Conservation (phyloP, 2,113 vertebrate genomes). For the human (Homo sapiens) region DNA sequence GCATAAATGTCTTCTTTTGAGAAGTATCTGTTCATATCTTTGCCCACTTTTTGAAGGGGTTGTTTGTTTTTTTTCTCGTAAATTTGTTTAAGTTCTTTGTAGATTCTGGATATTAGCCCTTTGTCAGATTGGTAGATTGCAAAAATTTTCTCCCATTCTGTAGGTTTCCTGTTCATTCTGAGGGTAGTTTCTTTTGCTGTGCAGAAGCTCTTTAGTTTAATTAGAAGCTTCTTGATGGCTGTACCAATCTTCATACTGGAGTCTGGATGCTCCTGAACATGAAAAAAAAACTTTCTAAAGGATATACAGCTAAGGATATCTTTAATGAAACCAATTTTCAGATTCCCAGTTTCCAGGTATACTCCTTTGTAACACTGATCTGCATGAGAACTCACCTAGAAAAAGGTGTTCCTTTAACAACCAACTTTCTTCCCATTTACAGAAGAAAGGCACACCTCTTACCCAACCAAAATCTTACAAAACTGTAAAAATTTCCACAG, state of each 20-base stretch:
- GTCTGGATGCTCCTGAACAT: neutral
- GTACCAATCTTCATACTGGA: neutral
- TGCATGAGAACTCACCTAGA: neutral
- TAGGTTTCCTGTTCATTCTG: no score
- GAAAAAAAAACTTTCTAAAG: neutral
- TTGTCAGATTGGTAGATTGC: no score
- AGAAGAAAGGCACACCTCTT: neutral
- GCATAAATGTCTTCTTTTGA: no score
- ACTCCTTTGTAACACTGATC: neutral
- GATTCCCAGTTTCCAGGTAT: neutral
- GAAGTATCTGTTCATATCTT: no score
- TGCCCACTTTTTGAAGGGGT: no score
- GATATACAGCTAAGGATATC: neutral
- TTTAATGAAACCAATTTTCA: neutral
- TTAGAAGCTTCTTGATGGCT: neutral
- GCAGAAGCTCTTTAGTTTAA: no score
- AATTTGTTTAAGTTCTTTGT: no score
- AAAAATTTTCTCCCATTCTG: no score
- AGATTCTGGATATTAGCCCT: no score
- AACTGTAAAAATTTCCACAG: neutral
- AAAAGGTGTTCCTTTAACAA: neutral
- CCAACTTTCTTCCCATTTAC: neutral
- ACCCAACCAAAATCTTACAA: neutral
- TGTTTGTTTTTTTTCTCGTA: no score
- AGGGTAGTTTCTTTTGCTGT: no score